These are phyloP conservation scores for Ochotona curzoniae DNA, from an alignment of 2,113 vertebrate species.

Conservation along the genomic window DNA sequence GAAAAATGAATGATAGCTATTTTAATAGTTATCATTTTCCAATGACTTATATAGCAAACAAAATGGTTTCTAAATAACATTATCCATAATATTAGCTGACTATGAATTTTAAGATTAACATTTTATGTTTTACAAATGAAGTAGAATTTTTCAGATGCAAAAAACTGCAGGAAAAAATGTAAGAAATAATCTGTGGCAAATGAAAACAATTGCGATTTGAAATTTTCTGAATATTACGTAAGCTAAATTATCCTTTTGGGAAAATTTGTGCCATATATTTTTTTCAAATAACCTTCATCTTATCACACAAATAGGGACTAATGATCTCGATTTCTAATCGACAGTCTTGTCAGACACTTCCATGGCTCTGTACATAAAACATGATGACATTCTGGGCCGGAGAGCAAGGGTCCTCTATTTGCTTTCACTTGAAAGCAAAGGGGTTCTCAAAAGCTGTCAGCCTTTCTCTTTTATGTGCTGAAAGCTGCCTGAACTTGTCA, in stretches of 20 bases:
- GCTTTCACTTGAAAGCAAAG: slow-evolving; percentile 47
- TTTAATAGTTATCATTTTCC: slow-evolving; percentile 62
- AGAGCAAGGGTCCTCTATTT: background rate
- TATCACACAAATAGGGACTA: background rate
- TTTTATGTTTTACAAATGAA: slow-evolving; percentile 7
- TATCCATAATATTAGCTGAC: background rate
- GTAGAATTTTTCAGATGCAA: slow-evolving; percentile 1
- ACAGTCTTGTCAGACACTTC: slow-evolving; percentile 34
- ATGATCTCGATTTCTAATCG: slow-evolving; percentile 25
- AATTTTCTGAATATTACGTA: background rate
- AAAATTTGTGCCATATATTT: background rate
- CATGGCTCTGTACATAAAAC: background rate
- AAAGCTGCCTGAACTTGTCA: slow-evolving; percentile 50
- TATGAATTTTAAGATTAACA: slow-evolving; percentile 22
- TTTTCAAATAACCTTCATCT: background rate
- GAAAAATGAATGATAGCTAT: slow-evolving; percentile 65
- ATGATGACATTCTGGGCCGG: background rate
- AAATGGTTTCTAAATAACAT: slow-evolving; percentile 61
- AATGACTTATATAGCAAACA: slow-evolving; percentile 55
- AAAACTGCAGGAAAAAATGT: background rate
- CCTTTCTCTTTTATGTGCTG: slow-evolving; percentile 3
- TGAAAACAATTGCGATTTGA: background rate
- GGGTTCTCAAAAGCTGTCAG: slow-evolving; percentile 46
- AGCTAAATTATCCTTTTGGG: background rate
- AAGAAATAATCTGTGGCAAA: background rate